Evolutionary conservation across 2,113 vertebrate species (phyloP).

Genomic region (Corydoras sp.): DNA sequence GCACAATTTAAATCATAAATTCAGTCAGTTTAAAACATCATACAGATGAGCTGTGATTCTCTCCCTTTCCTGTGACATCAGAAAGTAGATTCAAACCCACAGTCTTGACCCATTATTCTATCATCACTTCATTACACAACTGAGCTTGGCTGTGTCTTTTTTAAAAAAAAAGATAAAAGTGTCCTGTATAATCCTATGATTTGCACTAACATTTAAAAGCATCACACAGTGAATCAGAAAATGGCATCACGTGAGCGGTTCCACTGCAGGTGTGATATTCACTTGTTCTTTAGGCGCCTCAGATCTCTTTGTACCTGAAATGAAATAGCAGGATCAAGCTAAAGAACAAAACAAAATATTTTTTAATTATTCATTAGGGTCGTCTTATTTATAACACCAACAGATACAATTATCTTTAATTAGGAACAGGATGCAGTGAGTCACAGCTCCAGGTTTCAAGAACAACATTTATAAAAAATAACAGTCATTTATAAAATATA

Average conservation of each 20-base stretch:
- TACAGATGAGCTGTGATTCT: conserved; percentile 17
- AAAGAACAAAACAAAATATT: conserved; percentile 21
- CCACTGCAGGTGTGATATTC: conserved; percentile 25
- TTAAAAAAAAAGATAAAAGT: conserved; percentile 38
- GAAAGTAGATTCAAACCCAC: neutral
- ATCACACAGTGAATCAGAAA: conserved; percentile 16
- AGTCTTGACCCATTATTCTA: neutral
- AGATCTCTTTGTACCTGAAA: conserved; percentile 68
- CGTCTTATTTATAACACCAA: neutral
- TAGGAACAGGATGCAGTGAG: too few species aligned
- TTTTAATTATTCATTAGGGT: conserved; percentile 23
- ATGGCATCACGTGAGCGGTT: conserved; percentile 15
- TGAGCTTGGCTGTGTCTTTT: conserved; percentile 18
- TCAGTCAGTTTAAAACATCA: conserved; percentile 45
- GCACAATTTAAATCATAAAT: conserved; percentile 44
- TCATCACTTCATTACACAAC: conserved; percentile 5
- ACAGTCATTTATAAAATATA: too few species aligned
- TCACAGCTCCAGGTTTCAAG: too few species aligned
- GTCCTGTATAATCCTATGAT: conserved; percentile 14
- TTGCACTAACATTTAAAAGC: conserved; percentile 4
- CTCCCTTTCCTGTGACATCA: neutral
- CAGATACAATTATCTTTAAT: too few species aligned
- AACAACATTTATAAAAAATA: too few species aligned
- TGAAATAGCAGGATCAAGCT: conserved; percentile 35
- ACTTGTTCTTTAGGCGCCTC: conserved; percentile 30